Evolutionary conservation across 2,888 invertebrate genomes (phyloP), one percentile per base, ranked within the genome.

Genomic region (Lasioglossum vierecki): DNA sequence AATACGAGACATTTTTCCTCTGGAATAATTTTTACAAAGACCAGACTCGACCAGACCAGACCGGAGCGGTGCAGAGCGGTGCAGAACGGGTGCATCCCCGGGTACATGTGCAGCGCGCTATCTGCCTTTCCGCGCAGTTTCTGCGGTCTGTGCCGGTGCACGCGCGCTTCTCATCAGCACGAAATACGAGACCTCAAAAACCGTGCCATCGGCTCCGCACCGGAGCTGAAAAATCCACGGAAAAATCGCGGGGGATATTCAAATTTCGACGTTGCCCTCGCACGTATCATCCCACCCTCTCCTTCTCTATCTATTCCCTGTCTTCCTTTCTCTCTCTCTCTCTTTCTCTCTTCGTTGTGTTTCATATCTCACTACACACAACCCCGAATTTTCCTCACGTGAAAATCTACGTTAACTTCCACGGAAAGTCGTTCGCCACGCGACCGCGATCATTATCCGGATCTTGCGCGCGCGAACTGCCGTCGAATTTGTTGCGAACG

Each of bases 21-120:
- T 30, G 85, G 83, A 83, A 90, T 89, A 85, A 90, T 91, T 91
- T 88, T 83, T 87, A 85, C 89, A 90, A 90, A 86, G 90, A 78
- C 74, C 70, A 35, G 68, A 26, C 41, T 26, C 46, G 4, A 18
- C 30, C 63, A 5, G 30, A 13, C 63, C 63, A 63, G 30, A 57
- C 57, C 57, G 9, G n/a, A 57, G n/a, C n/a, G 9, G n/a, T 11
- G n/a, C 57, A 22, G 57, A 57, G 4, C n/a, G 11, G n/a, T n/a
- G n/a, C n/a, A 11, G 57, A 35, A 35, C 35, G 35, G 35, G 57
- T 63, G 35, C 30, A 63, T 63, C 63, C 63, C 63, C 63, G 26
- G 30, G 30, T 63, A 30, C 63, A 63, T 63, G 79, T 63, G 41
- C 71, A n/a, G 26, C 72, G 30, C 73, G 66, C 82, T 77, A 75